These are phyloP conservation scores for Amia ocellicauda DNA, from an alignment of 2,113 vertebrate species.

Conservation along the genomic window DNA sequence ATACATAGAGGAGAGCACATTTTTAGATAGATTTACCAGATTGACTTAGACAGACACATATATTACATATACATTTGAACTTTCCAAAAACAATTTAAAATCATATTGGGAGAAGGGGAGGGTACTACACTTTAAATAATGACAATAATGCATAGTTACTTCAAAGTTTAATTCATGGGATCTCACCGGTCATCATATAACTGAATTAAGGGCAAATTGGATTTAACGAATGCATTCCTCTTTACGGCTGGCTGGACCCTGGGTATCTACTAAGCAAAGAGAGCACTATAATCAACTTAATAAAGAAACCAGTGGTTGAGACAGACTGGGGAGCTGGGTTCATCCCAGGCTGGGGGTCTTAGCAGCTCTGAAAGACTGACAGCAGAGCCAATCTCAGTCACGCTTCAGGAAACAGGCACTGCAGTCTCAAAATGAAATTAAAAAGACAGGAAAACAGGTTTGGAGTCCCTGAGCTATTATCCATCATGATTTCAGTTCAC, in stretches of 20 bases:
- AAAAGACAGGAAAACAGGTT: constrained; percentile 27
- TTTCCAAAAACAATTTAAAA: too few species aligned
- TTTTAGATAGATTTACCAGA: too few species aligned
- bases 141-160: too few species aligned
- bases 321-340: not conserved
- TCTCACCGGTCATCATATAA: constrained; percentile 36
- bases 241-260: constrained; percentile 27
- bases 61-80: too few species aligned
- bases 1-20: too few species aligned
- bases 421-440: constrained; percentile 23
- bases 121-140: too few species aligned
- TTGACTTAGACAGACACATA: too few species aligned
- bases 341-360: not conserved
- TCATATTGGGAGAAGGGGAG: too few species aligned
- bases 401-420: not conserved
- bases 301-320: constrained; percentile 9
- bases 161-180: constrained; percentile 20
- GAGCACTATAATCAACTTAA: constrained; percentile 33
- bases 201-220: constrained; percentile 30
- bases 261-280: constrained; percentile 20
- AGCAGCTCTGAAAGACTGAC: not conserved
- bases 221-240: constrained; percentile 28
- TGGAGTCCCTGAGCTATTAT: constrained; percentile 25
- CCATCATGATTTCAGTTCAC: constrained; percentile 42
- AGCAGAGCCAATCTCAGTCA: not conserved